phyloP scores from a whole-genome alignment of 1,140 invertebrate species.

The Heliconius nattereri region DNA sequence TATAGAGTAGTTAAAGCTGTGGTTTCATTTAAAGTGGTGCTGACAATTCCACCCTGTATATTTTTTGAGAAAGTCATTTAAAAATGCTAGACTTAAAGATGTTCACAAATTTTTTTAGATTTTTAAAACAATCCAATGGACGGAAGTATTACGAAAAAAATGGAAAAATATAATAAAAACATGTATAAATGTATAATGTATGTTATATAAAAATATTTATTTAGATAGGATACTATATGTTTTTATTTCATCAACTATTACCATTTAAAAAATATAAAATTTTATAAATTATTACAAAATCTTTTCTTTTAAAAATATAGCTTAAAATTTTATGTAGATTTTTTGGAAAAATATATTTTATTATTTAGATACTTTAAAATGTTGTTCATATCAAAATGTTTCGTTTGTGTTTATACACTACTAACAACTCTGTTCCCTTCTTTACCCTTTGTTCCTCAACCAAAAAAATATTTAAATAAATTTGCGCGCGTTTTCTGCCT shows the following conservation, averaged over 20 bases:
- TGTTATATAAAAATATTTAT: constrained; percentile 5
- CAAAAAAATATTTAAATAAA: background rate
- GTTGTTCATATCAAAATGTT: background rate
- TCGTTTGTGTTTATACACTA: background rate
- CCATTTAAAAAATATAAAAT: background rate
- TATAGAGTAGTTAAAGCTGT: too few relatives aligned
- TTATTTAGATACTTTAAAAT: background rate
- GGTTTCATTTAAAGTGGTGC: too few relatives aligned
- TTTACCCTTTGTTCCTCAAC: background rate
- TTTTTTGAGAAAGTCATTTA: background rate
- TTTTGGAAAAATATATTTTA: constrained; percentile 8
- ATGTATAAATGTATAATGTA: too few relatives aligned
- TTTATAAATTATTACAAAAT: background rate
- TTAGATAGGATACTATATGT: background rate
- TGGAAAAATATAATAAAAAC: background rate
- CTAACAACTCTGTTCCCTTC: background rate
- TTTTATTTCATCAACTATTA: too few relatives aligned
- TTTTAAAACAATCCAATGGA: background rate
- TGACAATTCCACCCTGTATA: too few relatives aligned
- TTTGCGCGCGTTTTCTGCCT: background rate
- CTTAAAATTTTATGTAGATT: background rate
- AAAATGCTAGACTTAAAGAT: background rate
- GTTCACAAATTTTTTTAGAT: background rate
- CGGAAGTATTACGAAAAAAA: constrained; percentile 20
- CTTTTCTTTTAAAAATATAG: background rate